These are phyloP conservation scores for Drosophila mimetica DNA, from an alignment of 2,888 invertebrate species.

Conservation along the genomic window DNA sequence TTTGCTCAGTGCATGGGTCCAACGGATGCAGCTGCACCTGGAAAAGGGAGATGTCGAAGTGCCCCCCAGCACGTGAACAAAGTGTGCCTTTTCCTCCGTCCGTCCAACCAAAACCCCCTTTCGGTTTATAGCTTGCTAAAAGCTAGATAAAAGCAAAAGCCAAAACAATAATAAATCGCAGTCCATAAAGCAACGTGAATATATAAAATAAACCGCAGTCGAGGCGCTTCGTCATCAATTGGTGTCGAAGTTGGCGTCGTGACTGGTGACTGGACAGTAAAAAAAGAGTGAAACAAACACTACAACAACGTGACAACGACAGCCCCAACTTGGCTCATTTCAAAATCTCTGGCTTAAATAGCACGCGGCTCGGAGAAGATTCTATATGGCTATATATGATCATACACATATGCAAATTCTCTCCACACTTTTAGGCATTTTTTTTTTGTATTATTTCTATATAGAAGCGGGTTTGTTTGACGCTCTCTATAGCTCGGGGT, in stretches of 20 bases:
- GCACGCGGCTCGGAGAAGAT: slow-evolving; percentile 60
- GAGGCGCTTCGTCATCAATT: slow-evolving; percentile 65
- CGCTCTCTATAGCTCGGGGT: slow-evolving; percentile 8
- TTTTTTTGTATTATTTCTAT: slow-evolving; percentile 4
- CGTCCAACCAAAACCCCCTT: slow-evolving; percentile 14
- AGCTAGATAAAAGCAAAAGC: slow-evolving; percentile 52
- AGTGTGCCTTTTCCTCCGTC: slow-evolving; percentile 43
- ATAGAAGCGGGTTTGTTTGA: slow-evolving; percentile 22
- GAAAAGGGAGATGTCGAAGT: slow-evolving; percentile 5
- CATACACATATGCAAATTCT: slow-evolving; percentile 7
- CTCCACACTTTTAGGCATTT: slow-evolving; percentile 2
- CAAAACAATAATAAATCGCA: slow-evolving; percentile 48
- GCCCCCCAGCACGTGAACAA: slow-evolving; percentile 49
- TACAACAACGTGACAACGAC: slow-evolving; percentile 28
- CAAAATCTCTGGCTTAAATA: slow-evolving; percentile 64
- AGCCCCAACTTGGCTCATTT: slow-evolving; percentile 55
- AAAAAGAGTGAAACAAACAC: slow-evolving; percentile 29
- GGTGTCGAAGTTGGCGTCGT: slow-evolving; percentile 38
- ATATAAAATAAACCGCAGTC: slow-evolving; percentile 32
- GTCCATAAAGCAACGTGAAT: slow-evolving; percentile 10
- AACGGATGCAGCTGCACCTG: slow-evolving; percentile 51
- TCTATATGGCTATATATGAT: slow-evolving; percentile 27
- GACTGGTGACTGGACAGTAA: slow-evolving; percentile 62
- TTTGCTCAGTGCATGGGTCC: background rate
- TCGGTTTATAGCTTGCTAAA: slow-evolving; percentile 22